Evolutionary conservation across 53 echinoderm and acorn worm species (phyloP).

Genomic region (Paracentrotus lividus): DNA sequence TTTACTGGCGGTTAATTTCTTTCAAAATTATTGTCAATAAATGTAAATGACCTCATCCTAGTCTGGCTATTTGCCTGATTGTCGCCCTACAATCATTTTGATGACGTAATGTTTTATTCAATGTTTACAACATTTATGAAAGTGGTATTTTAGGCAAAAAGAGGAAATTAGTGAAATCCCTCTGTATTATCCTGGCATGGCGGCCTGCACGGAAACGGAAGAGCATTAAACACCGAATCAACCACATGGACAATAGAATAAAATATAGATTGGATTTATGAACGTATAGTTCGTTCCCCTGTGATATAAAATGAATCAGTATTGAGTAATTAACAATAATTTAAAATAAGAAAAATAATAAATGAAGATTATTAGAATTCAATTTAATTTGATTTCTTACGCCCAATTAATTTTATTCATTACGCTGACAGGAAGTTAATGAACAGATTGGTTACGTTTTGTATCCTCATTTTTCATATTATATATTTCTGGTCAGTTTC

Average conservation of each 20-base stretch:
- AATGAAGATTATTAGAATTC: not conserved
- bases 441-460: conserved; percentile 8
- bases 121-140: not conserved
- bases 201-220: not conserved
- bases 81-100: not conserved
- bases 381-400: no score
- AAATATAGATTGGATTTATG: not conserved
- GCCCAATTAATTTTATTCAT: no score
- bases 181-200: not conserved
- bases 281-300: conserved; percentile 1
- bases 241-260: conserved; percentile 27
- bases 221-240: conserved; percentile 19
- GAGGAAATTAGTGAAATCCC: not conserved
- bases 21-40: not conserved
- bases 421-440: not conserved
- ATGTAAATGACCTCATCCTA: not conserved
- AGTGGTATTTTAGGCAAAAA: conserved; percentile 37
- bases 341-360: not conserved
- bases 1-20: not conserved
- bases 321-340: not conserved
- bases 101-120: conserved; percentile 4
- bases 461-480: no score
- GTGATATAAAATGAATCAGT: not conserved
- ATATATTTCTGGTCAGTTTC: no score
- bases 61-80: not conserved